phyloP scores from a whole-genome alignment of 2,797 vertebrate genomes.

The Anomalospiza imberbis region DNA sequence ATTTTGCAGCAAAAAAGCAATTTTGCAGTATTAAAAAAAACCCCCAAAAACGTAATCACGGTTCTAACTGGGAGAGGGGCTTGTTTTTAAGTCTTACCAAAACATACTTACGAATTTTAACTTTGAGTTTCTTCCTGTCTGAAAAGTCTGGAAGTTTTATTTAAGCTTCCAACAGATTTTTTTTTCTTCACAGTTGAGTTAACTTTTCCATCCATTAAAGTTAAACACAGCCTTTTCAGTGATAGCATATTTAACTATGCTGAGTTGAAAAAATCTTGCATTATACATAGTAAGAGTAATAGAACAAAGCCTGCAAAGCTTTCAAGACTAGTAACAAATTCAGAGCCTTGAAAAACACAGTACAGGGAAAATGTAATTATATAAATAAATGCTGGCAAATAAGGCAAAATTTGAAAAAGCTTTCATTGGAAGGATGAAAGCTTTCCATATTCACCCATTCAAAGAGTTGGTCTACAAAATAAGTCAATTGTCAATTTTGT shows the following conservation, averaged over 20 bases:
- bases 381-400: constrained; percentile 1
- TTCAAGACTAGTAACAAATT: neutral
- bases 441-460: neutral
- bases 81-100: neutral
- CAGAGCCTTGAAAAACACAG: neutral
- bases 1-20: neutral
- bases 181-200: neutral
- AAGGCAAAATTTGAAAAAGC: neutral
- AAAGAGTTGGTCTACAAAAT: neutral
- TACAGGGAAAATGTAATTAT: neutral
- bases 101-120: neutral
- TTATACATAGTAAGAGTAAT: neutral
- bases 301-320: neutral
- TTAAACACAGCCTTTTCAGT: neutral
- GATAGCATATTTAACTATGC: neutral
- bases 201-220: neutral
- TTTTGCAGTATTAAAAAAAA: neutral
- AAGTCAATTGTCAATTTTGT: neutral
- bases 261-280: neutral
- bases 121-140: neutral
- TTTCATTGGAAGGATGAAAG: neutral
- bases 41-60: neutral
- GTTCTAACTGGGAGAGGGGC: neutral
- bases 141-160: neutral
- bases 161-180: neutral